A percentile compares a stretch with the other conserved stretches of the same genome.
Conservation (phyloP, 2,113 vertebrate genomes). For the Pangasianodon hypophthalmus region DNA sequence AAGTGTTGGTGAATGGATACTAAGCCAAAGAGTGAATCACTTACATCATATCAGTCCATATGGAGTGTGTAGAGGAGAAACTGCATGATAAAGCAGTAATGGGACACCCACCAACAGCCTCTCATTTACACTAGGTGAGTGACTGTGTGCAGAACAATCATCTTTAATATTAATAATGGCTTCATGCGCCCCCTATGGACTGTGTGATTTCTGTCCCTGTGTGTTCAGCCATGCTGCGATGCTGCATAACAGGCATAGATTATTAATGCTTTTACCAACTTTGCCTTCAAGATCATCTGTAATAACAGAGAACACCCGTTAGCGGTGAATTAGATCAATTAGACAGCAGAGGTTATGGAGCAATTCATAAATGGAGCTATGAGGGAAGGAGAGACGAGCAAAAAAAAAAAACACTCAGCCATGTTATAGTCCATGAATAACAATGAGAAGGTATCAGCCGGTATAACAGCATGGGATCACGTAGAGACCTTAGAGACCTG, state of each 20-base stretch:
- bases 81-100: slow-evolving; percentile 40
- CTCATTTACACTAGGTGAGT: slow-evolving; percentile 47
- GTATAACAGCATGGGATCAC: slow-evolving; percentile 56
- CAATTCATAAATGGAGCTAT: slow-evolving; percentile 56
- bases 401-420: slow-evolving; percentile 42
- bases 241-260: slow-evolving; percentile 37
- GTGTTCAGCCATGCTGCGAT: slow-evolving; percentile 42
- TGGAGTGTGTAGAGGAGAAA: slow-evolving; percentile 20
- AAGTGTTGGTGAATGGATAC: neutral
- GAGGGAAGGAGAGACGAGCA: slow-evolving; percentile 32
- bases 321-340: slow-evolving; percentile 62
- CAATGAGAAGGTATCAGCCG: slow-evolving; percentile 58
- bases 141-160: slow-evolving; percentile 53
- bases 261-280: slow-evolving; percentile 61
- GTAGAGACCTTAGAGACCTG: slow-evolving; percentile 56
- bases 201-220: slow-evolving; percentile 41
- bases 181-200: slow-evolving; percentile 59
- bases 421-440: slow-evolving; percentile 60
- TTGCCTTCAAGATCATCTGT: slow-evolving; percentile 59
- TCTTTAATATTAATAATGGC: slow-evolving; percentile 56
- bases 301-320: slow-evolving; percentile 60
- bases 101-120: slow-evolving; percentile 43
- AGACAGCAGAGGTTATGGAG: slow-evolving; percentile 57
- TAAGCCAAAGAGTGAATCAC: neutral
- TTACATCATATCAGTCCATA: neutral